Conservation (phyloP, 2,113 vertebrate species). For the Myiozetetes cayanensis region DNA sequence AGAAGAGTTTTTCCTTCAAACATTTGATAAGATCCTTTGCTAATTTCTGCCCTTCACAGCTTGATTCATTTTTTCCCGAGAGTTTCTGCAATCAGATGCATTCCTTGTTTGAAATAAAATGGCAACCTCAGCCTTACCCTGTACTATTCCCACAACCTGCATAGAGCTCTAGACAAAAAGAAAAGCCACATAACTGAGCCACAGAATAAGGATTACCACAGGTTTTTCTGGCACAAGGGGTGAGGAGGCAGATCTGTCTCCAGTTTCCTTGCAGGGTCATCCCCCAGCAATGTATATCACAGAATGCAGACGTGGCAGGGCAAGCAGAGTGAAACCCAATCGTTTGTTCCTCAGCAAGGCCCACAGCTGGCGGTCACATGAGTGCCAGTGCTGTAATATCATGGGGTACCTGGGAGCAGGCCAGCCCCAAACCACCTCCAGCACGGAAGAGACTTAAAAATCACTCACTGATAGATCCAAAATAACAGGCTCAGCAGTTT, state of each 20-base stretch:
- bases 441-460: rapidly evolving
- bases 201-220: background rate
- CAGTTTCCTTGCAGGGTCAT: background rate
- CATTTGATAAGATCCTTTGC: background rate
- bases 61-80: background rate
- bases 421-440: background rate
- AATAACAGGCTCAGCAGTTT: background rate
- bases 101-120: background rate
- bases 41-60: background rate
- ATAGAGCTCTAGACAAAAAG: background rate
- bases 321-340: background rate
- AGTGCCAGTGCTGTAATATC: background rate
- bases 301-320: background rate
- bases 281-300: background rate
- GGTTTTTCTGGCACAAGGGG: background rate
- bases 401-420: background rate
- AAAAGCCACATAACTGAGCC: background rate
- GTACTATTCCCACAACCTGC: background rate
- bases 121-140: background rate
- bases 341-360: background rate
- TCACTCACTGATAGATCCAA: background rate
- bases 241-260: background rate
- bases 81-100: background rate
- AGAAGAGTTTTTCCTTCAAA: background rate
- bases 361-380: background rate